These are phyloP conservation scores for Drosophila kikkawai DNA, from an alignment of 1,140 invertebrate genomes.

Conservation along the genomic window DNA sequence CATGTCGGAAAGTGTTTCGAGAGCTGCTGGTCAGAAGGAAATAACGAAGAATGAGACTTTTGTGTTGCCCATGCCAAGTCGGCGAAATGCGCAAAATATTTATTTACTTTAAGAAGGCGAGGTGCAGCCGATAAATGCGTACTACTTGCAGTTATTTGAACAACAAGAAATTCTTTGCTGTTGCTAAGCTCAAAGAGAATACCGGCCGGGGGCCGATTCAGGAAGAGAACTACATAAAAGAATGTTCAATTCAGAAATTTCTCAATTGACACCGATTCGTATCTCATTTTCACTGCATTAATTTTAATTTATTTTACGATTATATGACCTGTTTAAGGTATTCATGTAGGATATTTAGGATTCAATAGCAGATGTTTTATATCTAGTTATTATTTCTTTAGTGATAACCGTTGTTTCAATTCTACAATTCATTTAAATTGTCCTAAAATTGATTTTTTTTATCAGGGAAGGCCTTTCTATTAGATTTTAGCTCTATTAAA, in stretches of 20 bases:
- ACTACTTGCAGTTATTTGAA: constrained; percentile 11
- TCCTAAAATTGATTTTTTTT: background rate
- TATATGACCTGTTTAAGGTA: background rate
- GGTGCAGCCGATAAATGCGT: constrained; percentile 49
- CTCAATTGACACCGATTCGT: constrained; percentile 5
- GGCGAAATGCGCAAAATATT: constrained; percentile 73
- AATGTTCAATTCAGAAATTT: background rate
- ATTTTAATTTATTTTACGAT: background rate
- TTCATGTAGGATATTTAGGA: background rate
- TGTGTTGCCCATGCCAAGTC: constrained; percentile 48
- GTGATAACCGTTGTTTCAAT: background rate
- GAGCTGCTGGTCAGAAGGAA: constrained; percentile 13
- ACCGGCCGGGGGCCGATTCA: constrained; percentile 10
- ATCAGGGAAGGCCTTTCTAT: too few relatives aligned
- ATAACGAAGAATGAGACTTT: constrained; percentile 10
- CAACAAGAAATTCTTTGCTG: constrained; percentile 5
- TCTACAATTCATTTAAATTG: background rate
- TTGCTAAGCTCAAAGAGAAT: constrained; percentile 35
- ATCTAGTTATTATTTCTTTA: background rate
- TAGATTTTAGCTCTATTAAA: too few relatives aligned
- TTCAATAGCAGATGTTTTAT: background rate
- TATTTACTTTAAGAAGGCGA: constrained; percentile 52
- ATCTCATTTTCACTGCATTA: background rate
- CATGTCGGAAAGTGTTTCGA: constrained; percentile 1
- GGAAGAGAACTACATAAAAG: constrained; percentile 13